Percentiles rank a stretch among this genome's conserved stretches.
These are phyloP conservation scores for Trachelus troglodyta DNA, from an alignment of 2,888 invertebrate species.

Conservation along the genomic window DNA sequence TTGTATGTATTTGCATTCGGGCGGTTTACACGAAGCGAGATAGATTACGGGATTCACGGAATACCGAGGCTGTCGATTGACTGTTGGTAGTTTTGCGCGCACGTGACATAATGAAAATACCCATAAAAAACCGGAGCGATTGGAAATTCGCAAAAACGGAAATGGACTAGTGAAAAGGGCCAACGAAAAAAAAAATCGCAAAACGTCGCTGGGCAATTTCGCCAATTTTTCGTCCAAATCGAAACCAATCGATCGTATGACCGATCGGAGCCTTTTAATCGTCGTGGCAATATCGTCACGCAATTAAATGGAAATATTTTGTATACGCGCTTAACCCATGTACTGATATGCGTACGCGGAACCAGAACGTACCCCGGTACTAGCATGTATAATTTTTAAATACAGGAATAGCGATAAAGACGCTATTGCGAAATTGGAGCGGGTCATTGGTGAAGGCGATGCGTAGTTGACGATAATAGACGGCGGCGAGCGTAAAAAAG, in stretches of 20 bases:
- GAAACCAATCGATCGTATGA: not conserved
- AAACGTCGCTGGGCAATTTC: not conserved
- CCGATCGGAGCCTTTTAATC: not conserved
- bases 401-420: not conserved
- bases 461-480: slow-evolving; percentile 1
- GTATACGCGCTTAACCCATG: not conserved
- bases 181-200: not conserved
- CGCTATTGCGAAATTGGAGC: slow-evolving; percentile 12
- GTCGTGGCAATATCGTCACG: not conserved
- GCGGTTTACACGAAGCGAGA: not conserved
- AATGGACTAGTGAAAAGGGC: not conserved
- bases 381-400: not conserved
- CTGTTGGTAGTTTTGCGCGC: not conserved
- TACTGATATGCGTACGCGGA: not conserved
- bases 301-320: not conserved
- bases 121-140: not conserved
- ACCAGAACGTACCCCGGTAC: not conserved
- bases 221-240: not conserved
- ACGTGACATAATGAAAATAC: not conserved
- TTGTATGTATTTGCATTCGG: not conserved
- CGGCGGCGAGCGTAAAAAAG: not conserved
- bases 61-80: not conserved
- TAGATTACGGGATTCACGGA: not conserved
- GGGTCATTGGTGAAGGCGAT: slow-evolving; percentile 17
- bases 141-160: not conserved